A percentile compares a stretch with the other conserved stretches of the same genome.
phyloP scores from a whole-genome alignment of 2,888 invertebrate species.

The Lasioglossum leucozonium region DNA sequence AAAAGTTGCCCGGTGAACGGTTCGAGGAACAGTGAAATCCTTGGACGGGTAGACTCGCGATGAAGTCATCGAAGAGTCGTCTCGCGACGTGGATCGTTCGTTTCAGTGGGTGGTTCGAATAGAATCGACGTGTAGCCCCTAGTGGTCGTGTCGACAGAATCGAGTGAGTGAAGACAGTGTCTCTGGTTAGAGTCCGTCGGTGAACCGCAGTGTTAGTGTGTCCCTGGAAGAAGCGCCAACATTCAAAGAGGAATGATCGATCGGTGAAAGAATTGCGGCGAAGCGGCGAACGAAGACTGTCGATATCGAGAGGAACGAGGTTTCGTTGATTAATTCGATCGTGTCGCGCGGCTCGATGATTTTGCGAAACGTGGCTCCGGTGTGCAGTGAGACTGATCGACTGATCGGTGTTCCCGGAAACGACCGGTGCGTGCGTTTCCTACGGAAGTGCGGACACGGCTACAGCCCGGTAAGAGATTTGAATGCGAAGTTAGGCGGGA shows the following conservation, averaged over 20 bases:
- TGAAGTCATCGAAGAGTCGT: background rate
- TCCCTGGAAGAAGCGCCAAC: background rate
- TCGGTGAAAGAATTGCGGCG: slow-evolving; percentile 1
- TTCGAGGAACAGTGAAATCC: background rate
- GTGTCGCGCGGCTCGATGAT: background rate
- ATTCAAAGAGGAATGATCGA: background rate
- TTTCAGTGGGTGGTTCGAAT: slow-evolving; percentile 9
- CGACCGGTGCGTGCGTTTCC: background rate
- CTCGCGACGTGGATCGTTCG: slow-evolving; percentile 6
- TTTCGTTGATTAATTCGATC: background rate
- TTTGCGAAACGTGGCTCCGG: background rate
- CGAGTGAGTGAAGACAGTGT: slow-evolving; percentile 24
- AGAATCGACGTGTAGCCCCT: background rate
- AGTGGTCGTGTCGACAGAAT: slow-evolving; percentile 27
- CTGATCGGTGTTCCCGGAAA: background rate
- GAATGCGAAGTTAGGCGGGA: slow-evolving; percentile 84
- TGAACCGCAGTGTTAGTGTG: slow-evolving; percentile 41
- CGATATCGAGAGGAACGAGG: background rate
- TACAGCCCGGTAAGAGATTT: slow-evolving; percentile 79
- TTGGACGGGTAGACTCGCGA: background rate
- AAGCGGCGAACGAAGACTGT: background rate
- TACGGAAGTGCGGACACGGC: slow-evolving; percentile 58
- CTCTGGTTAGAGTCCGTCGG: slow-evolving; percentile 41
- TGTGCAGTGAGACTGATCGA: background rate
- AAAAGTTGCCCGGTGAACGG: background rate